phyloP scores from a whole-genome alignment of 1,140 invertebrate species.

The fruit fly (Drosophila melanogaster) region DNA sequence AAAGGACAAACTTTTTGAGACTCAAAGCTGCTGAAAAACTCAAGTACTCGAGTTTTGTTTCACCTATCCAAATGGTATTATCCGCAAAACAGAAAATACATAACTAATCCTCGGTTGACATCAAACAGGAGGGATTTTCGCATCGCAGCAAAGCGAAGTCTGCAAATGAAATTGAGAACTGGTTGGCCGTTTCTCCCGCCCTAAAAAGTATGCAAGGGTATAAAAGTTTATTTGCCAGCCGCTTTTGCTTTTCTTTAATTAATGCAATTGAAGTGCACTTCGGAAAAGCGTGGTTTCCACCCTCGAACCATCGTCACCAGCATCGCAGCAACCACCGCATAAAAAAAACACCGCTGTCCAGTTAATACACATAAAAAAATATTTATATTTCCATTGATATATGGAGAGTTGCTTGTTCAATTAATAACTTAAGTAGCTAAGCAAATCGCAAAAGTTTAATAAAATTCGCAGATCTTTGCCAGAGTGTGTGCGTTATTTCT shows the following conservation, averaged over 20 bases:
- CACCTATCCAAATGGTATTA: conserved; percentile 8
- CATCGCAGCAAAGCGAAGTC: conserved; percentile 28
- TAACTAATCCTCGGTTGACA: conserved; percentile 31
- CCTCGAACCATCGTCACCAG: conserved; percentile 15
- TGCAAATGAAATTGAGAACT: conserved; percentile 33
- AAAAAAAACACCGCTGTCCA: conserved; percentile 8
- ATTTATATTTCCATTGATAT: no score
- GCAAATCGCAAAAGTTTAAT: not conserved
- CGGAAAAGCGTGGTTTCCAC: conserved; percentile 57
- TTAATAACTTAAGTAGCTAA: no score
- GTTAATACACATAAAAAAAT: not conserved
- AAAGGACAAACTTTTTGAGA: not conserved
- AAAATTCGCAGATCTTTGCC: not conserved
- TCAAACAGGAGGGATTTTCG: conserved; percentile 27
- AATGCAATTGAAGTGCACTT: conserved; percentile 81
- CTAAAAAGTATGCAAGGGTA: conserved; percentile 23
- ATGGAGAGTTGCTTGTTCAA: no score
- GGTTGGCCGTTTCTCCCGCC: not conserved
- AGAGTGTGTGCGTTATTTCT: not conserved
- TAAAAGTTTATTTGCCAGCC: conserved; percentile 33
- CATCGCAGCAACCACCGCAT: conserved; percentile 18
- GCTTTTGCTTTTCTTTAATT: conserved; percentile 63
- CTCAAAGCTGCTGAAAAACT: not conserved
- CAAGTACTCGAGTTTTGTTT: not conserved
- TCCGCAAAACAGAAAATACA: conserved; percentile 10